phyloP scores from a whole-genome alignment of 2,113 vertebrate genomes.

The Dicaeum eximium region DNA sequence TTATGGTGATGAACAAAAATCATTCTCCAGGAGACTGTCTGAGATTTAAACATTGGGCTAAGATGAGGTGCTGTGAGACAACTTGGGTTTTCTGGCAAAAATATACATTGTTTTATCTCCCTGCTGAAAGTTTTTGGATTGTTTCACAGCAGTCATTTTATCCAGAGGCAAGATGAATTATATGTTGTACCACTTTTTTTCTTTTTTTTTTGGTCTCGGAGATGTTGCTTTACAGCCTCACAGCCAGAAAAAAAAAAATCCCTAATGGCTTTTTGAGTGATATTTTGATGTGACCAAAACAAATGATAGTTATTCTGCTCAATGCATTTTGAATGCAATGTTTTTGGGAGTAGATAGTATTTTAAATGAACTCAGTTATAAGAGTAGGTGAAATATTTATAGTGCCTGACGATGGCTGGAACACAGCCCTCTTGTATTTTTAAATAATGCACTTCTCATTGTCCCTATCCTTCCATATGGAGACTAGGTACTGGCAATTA shows the following conservation, averaged over 20 bases:
- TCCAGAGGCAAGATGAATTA: slow-evolving; percentile 6
- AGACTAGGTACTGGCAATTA: not conserved
- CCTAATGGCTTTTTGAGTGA: not conserved
- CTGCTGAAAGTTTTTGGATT: not conserved
- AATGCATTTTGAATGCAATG: not conserved
- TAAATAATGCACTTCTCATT: not conserved
- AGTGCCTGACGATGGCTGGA: not conserved
- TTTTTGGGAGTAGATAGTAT: not conserved
- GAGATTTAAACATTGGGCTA: not conserved
- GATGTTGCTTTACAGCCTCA: not conserved
- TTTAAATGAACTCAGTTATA: slow-evolving; percentile 37
- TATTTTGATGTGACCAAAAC: slow-evolving; percentile 27
- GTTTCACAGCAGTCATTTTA: slow-evolving; percentile 11
- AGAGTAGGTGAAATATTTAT: slow-evolving; percentile 25
- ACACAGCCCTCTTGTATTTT: not conserved
- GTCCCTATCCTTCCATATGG: not conserved
- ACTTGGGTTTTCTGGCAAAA: not conserved
- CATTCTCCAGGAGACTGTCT: not conserved
- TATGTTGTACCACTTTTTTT: too few relatives aligned
- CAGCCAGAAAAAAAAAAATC: not conserved
- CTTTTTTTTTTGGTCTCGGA: not conserved
- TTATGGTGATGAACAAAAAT: not conserved
- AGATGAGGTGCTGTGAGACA: not conserved
- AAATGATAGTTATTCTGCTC: not conserved
- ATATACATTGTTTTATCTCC: not conserved